Percentiles rank a stretch among this genome's conserved stretches.
Conservation (phyloP, 1,140 invertebrate genomes). For the Agraylea sexmaculata region DNA sequence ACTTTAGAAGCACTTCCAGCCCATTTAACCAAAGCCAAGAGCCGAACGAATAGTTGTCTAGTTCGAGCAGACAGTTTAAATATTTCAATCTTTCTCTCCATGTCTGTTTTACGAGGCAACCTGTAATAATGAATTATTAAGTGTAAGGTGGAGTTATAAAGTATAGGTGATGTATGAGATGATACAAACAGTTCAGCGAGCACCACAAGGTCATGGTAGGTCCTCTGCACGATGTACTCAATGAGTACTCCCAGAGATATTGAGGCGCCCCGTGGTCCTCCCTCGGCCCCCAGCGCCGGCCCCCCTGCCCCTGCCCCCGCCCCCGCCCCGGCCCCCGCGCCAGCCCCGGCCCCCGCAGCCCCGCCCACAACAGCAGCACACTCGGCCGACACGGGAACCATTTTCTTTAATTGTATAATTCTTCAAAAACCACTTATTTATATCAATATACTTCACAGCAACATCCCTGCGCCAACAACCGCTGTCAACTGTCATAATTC, state of each 20-base stretch:
- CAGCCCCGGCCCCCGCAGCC: too few relatives aligned
- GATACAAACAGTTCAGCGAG: conserved; percentile 87
- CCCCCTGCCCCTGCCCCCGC: conserved; percentile 17
- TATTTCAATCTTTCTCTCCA: conserved; percentile 97
- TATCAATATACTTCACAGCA: too few relatives aligned
- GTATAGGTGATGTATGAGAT: not conserved
- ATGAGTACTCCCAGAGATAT: conserved; percentile 83
- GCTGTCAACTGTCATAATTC: too few relatives aligned
- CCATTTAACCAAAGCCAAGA: conserved; percentile 96
- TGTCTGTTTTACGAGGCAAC: conserved; percentile 91
- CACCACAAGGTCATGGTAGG: conserved; percentile 92
- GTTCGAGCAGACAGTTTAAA: conserved; percentile 93
- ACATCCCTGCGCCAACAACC: too few relatives aligned
- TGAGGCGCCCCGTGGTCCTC: conserved; percentile 47
- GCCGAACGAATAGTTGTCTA: conserved; percentile 84
- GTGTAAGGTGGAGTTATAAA: conserved; percentile 6
- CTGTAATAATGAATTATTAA: conserved; percentile 39
- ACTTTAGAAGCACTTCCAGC: conserved; percentile 94
- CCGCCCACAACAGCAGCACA: too few relatives aligned
- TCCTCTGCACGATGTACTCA: conserved; percentile 92
- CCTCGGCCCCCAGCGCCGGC: too few relatives aligned
- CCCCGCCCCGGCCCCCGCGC: too few relatives aligned
- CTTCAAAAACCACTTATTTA: too few relatives aligned
- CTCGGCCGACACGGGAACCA: too few relatives aligned
- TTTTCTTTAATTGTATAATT: too few relatives aligned